phyloP scores from a whole-genome alignment of 2,888 invertebrate species.

The Pseudococcus viburni region DNA sequence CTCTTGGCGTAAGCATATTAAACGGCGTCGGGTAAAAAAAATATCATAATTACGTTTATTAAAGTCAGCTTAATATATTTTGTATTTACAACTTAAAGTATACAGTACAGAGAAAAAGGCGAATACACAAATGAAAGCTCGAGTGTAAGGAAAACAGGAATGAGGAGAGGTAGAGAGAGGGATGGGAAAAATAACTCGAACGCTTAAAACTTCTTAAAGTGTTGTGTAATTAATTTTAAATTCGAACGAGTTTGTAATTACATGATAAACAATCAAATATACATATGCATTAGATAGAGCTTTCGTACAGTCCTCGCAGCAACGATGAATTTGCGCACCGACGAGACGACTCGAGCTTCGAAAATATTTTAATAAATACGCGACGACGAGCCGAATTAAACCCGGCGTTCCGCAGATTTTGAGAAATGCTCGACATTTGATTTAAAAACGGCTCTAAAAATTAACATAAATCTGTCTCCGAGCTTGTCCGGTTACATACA shows the following conservation, averaged over 20 bases:
- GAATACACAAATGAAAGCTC: not conserved
- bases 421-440: conserved; percentile 37
- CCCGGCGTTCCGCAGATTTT: not conserved
- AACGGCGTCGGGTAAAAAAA: conserved; percentile 6
- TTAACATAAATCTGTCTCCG: conserved; percentile 29
- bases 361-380: conserved; percentile 41
- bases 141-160: not conserved
- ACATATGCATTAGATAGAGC: conserved; percentile 38
- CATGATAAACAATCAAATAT: conserved; percentile 37
- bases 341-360: not conserved
- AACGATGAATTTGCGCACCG: not conserved
- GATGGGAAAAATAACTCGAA: not conserved
- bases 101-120: conserved; percentile 7
- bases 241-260: conserved; percentile 47
- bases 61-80: conserved; percentile 41
- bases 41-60: conserved; percentile 37
- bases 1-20: conserved; percentile 11
- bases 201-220: conserved; percentile 47
- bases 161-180: not conserved
- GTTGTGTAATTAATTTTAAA: conserved; percentile 40
- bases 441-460: conserved; percentile 34
- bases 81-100: conserved; percentile 26
- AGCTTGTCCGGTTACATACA: conserved; percentile 19
- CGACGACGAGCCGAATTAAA: conserved; percentile 1
- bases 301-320: not conserved